Percentiles rank a stretch among this genome's conserved stretches.
Conservation (phyloP, 2,888 invertebrate genomes). For the Coleophora flavipennella region DNA sequence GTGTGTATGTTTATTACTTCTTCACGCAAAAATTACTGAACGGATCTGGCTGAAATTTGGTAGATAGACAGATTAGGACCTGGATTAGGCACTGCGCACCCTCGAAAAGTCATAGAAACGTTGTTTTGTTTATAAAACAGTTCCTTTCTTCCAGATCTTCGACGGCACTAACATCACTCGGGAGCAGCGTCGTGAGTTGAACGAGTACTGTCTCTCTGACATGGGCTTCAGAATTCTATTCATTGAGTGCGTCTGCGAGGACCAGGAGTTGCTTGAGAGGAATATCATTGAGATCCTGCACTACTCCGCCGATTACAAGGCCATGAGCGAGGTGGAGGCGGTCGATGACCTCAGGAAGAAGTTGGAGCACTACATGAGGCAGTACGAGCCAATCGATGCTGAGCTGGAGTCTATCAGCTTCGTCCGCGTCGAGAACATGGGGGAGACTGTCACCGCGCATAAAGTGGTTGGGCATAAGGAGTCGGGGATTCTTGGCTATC, state of each 20-base stretch:
- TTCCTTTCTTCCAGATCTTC: constrained; percentile 77
- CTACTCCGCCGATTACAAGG: constrained; percentile 89
- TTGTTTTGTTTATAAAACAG: too few species aligned
- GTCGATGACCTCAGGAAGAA: constrained; percentile 85
- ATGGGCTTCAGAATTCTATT: constrained; percentile 90
- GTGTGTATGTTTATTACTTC: too few species aligned
- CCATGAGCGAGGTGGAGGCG: constrained; percentile 84
- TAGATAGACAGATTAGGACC: too few species aligned
- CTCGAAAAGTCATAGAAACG: too few species aligned
- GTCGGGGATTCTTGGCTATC: constrained; percentile 87
- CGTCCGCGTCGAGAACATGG: constrained; percentile 66
- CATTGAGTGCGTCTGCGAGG: constrained; percentile 93
- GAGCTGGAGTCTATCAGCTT: constrained; percentile 68
- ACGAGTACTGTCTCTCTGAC: constrained; percentile 79
- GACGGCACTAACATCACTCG: constrained; percentile 94
- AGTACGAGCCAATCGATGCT: constrained; percentile 85
- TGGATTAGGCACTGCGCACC: too few species aligned
- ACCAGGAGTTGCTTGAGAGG: constrained; percentile 66
- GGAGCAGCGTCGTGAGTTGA: constrained; percentile 83
- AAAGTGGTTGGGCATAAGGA: constrained; percentile 85
- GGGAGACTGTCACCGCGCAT: constrained; percentile 79
- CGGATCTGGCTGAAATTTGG: too few species aligned
- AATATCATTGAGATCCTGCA: constrained; percentile 82
- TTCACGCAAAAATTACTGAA: too few species aligned
- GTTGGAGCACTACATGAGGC: constrained; percentile 86